A percentile compares a stretch with the other conserved stretches of the same genome.
phyloP scores from a whole-genome alignment of 2,797 vertebrate species.

The Lophotriccus pileatus region DNA sequence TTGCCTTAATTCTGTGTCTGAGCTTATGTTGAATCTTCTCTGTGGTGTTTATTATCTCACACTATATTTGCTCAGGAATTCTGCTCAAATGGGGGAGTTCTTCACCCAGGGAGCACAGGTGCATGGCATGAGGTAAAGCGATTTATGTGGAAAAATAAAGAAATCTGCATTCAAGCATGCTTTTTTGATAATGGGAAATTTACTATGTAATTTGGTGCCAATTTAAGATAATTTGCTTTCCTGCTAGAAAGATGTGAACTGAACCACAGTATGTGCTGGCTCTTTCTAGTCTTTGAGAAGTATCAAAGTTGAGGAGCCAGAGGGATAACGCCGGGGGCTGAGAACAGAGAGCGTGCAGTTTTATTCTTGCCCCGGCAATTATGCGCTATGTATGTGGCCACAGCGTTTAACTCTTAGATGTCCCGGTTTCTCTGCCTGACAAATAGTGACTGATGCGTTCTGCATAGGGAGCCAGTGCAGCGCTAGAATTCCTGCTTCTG shows the following conservation, averaged over 20 bases:
- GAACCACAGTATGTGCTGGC: neutral
- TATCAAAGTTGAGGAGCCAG: neutral
- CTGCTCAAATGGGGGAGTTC: neutral
- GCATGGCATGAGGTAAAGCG: neutral
- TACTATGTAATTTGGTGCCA: conserved; percentile 12
- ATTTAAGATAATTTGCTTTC: neutral
- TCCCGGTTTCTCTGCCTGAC: neutral
- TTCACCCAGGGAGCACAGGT: neutral
- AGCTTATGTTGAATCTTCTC: neutral
- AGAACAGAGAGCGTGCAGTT: neutral
- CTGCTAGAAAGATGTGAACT: neutral
- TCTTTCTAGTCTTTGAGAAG: neutral
- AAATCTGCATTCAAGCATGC: neutral
- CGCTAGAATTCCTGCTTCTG: neutral
- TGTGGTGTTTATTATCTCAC: neutral
- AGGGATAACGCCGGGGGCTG: neutral
- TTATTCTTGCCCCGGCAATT: conserved; percentile 16
- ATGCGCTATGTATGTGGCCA: neutral
- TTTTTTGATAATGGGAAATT: conserved; percentile 16
- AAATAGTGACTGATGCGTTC: fast-evolving
- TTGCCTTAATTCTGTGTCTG: conserved; percentile 4
- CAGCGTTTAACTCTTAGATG: neutral
- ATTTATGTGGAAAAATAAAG: neutral
- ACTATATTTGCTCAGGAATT: neutral
- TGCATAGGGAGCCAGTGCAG: neutral